Evolutionary conservation across 2,888 invertebrate species (phyloP).

Genomic region (Lottia gigantea): DNA sequence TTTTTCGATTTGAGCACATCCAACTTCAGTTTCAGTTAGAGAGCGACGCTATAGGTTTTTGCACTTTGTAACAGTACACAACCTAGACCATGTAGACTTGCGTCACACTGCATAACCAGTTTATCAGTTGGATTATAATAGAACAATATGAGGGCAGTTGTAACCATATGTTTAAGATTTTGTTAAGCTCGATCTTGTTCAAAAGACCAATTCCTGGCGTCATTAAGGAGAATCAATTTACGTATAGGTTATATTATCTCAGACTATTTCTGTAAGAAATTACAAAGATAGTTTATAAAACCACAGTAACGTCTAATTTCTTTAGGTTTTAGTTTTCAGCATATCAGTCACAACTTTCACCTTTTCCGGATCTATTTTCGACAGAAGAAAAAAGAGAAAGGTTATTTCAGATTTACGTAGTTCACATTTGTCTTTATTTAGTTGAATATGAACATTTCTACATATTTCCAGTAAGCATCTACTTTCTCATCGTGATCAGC

Average conservation of each 20-base stretch:
- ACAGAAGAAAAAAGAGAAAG: conserved; percentile 19
- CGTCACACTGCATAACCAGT: conserved; percentile 29
- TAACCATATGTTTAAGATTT: conserved; percentile 26
- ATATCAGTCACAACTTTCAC: conserved; percentile 25
- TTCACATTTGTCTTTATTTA: conserved; percentile 24
- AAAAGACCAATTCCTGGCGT: conserved; percentile 21
- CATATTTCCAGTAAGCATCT: conserved; percentile 20
- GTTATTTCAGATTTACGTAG: conserved; percentile 19
- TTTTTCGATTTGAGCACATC: conserved; percentile 44
- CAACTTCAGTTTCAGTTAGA: conserved; percentile 31
- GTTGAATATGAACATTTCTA: neutral
- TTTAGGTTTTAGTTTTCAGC: conserved; percentile 25
- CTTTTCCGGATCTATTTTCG: conserved; percentile 30
- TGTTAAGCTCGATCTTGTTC: conserved; percentile 30
- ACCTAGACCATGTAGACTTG: conserved; percentile 33
- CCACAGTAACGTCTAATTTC: conserved; percentile 25
- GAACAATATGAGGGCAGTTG: conserved; percentile 22
- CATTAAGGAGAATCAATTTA: conserved; percentile 18
- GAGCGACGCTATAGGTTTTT: conserved; percentile 35
- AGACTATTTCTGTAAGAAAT: conserved; percentile 30
- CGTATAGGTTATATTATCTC: conserved; percentile 22
- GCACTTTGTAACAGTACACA: conserved; percentile 36
- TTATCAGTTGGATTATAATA: conserved; percentile 24
- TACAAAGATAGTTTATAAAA: conserved; percentile 34
- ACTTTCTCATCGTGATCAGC: conserved; percentile 32